A percentile compares a stretch with the other conserved stretches of the same genome.
phyloP scores from a whole-genome alignment of 2,888 invertebrate species.

The Marasmarcha lunaedactyla region DNA sequence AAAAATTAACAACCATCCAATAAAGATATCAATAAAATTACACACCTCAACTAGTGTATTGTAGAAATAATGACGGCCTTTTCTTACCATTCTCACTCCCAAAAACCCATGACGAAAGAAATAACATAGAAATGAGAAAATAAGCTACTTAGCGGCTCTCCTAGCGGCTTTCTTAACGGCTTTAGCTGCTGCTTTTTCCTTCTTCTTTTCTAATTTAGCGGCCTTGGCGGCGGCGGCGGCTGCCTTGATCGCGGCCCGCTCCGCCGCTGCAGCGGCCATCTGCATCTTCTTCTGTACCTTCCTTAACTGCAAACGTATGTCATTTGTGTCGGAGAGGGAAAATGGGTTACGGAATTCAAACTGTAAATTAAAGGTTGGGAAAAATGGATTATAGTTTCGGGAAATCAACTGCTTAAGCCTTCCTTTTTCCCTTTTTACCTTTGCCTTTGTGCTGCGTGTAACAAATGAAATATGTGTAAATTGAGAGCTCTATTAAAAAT shows the following conservation, averaged over 20 bases:
- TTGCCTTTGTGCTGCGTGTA: conserved; percentile 51
- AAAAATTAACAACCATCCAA: too few species aligned
- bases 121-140: too few species aligned
- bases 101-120: too few species aligned
- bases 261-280: conserved; percentile 23
- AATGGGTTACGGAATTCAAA: conserved; percentile 8
- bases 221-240: conserved; percentile 12
- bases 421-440: conserved; percentile 57
- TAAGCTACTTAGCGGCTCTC: too few species aligned
- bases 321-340: not conserved
- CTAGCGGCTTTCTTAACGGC: not conserved
- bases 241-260: conserved; percentile 14
- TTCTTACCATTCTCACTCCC: too few species aligned
- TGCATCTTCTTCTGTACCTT: conserved; percentile 41
- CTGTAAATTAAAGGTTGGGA: conserved; percentile 23
- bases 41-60: too few species aligned
- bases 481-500: too few species aligned
- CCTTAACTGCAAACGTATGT: conserved; percentile 27
- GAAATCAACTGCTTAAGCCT: conserved; percentile 24
- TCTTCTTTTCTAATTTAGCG: conserved; percentile 6
- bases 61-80: too few species aligned
- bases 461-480: conserved; percentile 18
- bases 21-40: too few species aligned
- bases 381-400: not conserved
- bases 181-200: conserved; percentile 3